Evolutionary conservation across 2,113 vertebrate genomes (phyloP).

Genomic region (Pagrus major): DNA sequence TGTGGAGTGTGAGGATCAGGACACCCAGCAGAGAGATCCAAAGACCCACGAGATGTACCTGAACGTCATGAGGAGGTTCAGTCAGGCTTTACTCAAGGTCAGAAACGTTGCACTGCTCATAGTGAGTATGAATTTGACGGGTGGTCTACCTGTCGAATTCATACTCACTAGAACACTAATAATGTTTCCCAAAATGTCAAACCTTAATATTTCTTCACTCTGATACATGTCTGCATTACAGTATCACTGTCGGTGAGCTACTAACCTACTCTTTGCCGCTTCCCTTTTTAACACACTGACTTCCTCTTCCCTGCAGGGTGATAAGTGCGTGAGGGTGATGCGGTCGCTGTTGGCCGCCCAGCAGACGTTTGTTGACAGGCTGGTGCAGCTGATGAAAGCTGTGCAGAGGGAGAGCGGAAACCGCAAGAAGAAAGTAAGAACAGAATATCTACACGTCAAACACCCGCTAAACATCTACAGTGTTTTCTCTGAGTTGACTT

Average conservation of each 20-base stretch:
- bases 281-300: too few relatives aligned
- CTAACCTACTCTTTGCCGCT: neutral
- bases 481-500: neutral
- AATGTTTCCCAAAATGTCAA: neutral
- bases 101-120: neutral
- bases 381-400: constrained; percentile 98
- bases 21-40: constrained; percentile 96
- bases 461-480: too few relatives aligned
- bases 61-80: constrained; percentile 97
- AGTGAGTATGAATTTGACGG: too few relatives aligned
- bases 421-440: constrained; percentile 94
- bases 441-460: neutral
- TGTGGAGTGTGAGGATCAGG: constrained; percentile 98
- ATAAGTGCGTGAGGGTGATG: constrained; percentile 97
- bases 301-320: constrained; percentile 85
- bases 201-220: neutral
- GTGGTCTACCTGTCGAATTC: too few relatives aligned
- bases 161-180: too few relatives aligned
- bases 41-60: constrained; percentile 99
- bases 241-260: neutral
- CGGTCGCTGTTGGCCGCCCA: constrained; percentile 95
- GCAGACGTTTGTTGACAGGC: constrained; percentile 95
- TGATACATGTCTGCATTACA: neutral
- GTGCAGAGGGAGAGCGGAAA: constrained; percentile 98
- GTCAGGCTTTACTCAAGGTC: constrained; percentile 97